Conservation (phyloP, 2,888 invertebrate genomes). For the Agrochola circellaris region DNA sequence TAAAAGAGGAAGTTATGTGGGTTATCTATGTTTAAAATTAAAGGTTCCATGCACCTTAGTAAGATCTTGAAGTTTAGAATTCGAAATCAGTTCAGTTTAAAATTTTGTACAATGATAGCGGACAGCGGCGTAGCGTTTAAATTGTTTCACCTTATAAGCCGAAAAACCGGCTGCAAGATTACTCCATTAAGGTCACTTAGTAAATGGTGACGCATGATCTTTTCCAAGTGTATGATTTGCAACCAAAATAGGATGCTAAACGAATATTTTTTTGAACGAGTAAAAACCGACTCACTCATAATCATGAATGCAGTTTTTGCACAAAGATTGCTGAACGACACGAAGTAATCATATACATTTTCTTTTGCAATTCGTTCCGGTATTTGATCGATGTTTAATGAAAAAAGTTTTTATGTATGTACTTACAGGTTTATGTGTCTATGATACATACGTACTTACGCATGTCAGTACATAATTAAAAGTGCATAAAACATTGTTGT, state of each 20-base stretch:
- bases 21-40: no score
- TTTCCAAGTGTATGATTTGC: constrained; percentile 25
- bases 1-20: no score
- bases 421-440: neutral
- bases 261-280: neutral
- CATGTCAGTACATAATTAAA: neutral
- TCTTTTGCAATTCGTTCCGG: constrained; percentile 43
- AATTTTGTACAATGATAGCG: constrained; percentile 1
- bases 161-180: constrained; percentile 40
- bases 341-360: constrained; percentile 9
- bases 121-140: constrained; percentile 8
- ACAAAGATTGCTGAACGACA: constrained; percentile 16
- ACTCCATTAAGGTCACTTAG: constrained; percentile 50
- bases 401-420: neutral
- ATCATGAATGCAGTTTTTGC: constrained; percentile 30
- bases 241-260: constrained; percentile 18
- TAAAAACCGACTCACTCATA: constrained; percentile 4
- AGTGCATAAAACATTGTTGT: constrained; percentile 18
- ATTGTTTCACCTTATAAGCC: constrained; percentile 36
- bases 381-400: constrained; percentile 23
- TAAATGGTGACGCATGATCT: constrained; percentile 48
- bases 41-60: neutral
- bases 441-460: neutral
- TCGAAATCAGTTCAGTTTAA: neutral
- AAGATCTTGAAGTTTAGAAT: neutral